Conservation (phyloP, 2,113 vertebrate species). For the Tragelaphus strepsiceros region DNA sequence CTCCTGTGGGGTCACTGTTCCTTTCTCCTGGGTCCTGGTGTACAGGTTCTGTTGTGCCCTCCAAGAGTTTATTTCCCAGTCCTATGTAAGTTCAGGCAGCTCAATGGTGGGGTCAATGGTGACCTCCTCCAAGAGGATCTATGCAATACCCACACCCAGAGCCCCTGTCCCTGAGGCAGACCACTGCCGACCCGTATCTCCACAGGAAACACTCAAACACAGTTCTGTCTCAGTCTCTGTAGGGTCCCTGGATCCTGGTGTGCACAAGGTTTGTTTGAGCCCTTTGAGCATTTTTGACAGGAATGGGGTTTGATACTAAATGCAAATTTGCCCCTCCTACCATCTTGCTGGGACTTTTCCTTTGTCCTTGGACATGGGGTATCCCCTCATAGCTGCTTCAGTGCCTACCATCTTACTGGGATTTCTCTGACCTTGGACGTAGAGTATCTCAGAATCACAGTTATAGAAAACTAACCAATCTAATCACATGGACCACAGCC, state of each 20-base stretch:
- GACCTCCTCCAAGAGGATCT: not conserved
- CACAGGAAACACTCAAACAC: not conserved
- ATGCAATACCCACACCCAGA: not conserved
- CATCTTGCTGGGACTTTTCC: not conserved
- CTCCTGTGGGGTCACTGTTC: not conserved
- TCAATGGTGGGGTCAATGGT: not conserved
- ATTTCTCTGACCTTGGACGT: not conserved
- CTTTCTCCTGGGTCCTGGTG: not conserved
- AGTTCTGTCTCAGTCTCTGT: not conserved
- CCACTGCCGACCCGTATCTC: not conserved
- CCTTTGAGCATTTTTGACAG: rapidly evolving
- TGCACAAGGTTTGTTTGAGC: not conserved
- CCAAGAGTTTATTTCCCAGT: not conserved
- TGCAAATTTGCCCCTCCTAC: not conserved
- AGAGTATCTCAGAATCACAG: not conserved
- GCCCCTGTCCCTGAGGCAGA: not conserved
- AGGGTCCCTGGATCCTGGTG: not conserved
- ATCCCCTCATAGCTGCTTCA: not conserved
- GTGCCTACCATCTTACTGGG: not conserved
- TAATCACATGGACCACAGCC: not conserved
- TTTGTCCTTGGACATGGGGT: not conserved
- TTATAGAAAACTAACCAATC: not conserved
- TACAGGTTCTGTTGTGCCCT: not conserved
- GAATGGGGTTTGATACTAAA: not conserved
- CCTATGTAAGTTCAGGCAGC: not conserved